Evolutionary conservation across 92 coral and sea anemone species (phyloP), one percentile per base, ranked within the genome.

Genomic region (Parazoanthus swiftii): DNA sequence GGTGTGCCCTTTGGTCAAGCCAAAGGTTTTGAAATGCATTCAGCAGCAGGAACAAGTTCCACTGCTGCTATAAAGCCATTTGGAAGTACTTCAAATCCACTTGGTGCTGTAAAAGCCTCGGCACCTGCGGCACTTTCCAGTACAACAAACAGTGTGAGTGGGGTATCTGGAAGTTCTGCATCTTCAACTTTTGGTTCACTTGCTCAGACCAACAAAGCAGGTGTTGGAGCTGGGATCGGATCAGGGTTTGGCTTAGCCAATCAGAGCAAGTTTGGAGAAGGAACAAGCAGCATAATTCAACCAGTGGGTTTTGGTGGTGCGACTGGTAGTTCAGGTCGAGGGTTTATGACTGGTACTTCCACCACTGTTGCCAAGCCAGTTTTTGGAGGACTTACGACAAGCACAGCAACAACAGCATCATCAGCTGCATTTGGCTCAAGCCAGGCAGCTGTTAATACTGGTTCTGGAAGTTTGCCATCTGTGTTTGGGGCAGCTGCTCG

Each of bases 191-290:
- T 84, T 84, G 79, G 79, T 6, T 35, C 39, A 84, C 43, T 48
- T 25, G 87, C n/a, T 23, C n/a, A 70, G 71, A 21, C 50, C 23
- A 86, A 71, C 65, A 85, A 90, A 73, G 73, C 35, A 70, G 67
- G 26, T n/a, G 44, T 36, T 59, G 77, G 78, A 44, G 70, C 70
- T 63, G 81, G 54, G 56, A 6, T 38, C 14, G 50, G 46, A 10
- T 16, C 81, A 8, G 14, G 56, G 3, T 29, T 50, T 74, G 80
- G 54, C 43, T 63, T 29, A n/a, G 36, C 36, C 20, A 67, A 75
- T 37, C 82, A 89, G 66, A 50, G 56, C 8, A 74, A 39, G 35
- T 8, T 70, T 75, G 36, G 79, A 29, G 78, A 37, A n/a, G 77
- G 42, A 76, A 14, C 86, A 39, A 77, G 42, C 20, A 23, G 23